These are phyloP conservation scores for Pelobates fuscus DNA, from an alignment of 2,113 vertebrate genomes.

Conservation along the genomic window DNA sequence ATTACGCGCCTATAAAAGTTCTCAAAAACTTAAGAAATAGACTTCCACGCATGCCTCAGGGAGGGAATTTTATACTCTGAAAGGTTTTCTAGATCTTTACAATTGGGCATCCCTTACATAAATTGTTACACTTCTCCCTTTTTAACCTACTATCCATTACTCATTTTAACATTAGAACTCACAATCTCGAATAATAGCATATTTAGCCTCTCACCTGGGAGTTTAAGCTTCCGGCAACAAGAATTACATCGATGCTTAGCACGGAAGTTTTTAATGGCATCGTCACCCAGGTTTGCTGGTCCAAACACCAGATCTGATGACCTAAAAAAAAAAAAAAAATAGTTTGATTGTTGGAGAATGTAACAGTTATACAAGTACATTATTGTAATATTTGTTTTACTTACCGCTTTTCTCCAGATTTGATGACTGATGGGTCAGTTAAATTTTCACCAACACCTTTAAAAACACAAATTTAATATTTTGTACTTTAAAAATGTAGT, in stretches of 20 bases:
- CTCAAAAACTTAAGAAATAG: too few relatives aligned
- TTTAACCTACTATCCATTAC: too few relatives aligned
- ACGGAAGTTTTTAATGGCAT: constrained; percentile 95
- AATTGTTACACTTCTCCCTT: too few relatives aligned
- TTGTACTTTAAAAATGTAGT: too few relatives aligned
- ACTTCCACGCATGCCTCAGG: too few relatives aligned
- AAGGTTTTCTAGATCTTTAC: too few relatives aligned
- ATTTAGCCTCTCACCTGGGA: constrained; percentile 79
- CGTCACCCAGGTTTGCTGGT: constrained; percentile 94
- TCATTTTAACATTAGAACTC: too few relatives aligned
- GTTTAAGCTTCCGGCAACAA: constrained; percentile 95
- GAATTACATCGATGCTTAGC: constrained; percentile 97
- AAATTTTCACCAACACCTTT: constrained; percentile 95
- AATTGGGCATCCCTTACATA: too few relatives aligned
- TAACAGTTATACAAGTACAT: too few relatives aligned
- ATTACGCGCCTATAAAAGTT: too few relatives aligned
- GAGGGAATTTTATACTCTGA: too few relatives aligned
- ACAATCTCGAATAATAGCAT: not conserved
- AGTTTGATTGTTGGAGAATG: not conserved
- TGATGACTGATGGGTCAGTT: constrained; percentile 97
- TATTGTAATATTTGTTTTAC: constrained; percentile 15
- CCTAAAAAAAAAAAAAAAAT: constrained; percentile 60
- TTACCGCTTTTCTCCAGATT: constrained; percentile 96
- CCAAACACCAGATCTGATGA: constrained; percentile 97
- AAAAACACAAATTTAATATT: constrained; percentile 39